Evolutionary conservation across 2,113 vertebrate genomes (phyloP).

Genomic region (Cyphomyrus discorhynchus): DNA sequence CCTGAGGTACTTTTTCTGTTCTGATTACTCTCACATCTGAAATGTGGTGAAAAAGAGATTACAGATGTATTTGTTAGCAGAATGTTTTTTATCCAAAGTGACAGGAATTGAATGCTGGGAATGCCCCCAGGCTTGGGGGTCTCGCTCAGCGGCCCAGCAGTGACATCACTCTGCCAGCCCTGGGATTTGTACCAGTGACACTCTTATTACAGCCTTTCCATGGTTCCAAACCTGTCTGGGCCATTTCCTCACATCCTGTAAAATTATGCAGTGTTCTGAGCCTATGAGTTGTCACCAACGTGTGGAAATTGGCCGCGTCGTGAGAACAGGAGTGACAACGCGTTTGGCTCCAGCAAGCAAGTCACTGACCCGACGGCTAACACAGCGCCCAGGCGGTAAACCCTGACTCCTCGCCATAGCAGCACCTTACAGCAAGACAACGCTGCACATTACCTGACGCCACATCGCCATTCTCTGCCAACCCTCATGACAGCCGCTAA

Average conservation of each 20-base stretch:
- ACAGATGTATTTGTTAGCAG: not conserved
- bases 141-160: no score
- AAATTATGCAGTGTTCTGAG: not conserved
- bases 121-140: no score
- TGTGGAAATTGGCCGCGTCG: not conserved
- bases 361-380: slow-evolving; percentile 86
- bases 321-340: slow-evolving; percentile 84
- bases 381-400: slow-evolving; percentile 84
- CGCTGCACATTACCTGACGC: not conserved
- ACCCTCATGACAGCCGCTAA: not conserved
- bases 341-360: slow-evolving; percentile 88
- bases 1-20: not conserved
- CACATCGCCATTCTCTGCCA: no score
- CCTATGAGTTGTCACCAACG: not conserved
- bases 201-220: not conserved
- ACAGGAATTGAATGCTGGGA: not conserved
- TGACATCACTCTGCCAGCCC: no score
- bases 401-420: not conserved
- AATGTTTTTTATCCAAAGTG: not conserved
- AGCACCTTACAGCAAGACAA: not conserved
- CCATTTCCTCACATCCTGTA: not conserved
- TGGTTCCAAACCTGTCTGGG: not conserved
- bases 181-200: no score
- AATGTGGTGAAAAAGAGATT: slow-evolving; percentile 85
- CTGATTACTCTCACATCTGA: slow-evolving; percentile 66